Evolutionary conservation across 2,888 invertebrate genomes (phyloP), one percentile per base, ranked within the genome.

Genomic region (Boloria euphrosyne): DNA sequence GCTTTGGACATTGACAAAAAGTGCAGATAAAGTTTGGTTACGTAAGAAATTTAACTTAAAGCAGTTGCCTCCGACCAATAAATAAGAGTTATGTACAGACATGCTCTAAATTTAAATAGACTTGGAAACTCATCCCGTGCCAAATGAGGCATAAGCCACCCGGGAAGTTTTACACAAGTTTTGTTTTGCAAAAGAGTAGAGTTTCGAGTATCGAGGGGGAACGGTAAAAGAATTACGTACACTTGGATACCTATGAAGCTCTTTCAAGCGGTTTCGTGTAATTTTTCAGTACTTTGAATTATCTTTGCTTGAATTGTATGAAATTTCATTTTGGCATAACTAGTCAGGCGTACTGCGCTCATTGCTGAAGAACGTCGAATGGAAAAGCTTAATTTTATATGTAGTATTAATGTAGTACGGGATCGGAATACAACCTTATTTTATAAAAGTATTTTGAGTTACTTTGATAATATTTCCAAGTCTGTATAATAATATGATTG

Each of bases 81-180:
- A 68, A 68, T 66, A 68, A 69, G 64, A 64, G 58, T 58, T 69
- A 68, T 49, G 68, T 69, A 66, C 68, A 71, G 69, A 73, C 73
- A 72, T 72, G 71, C 71, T 71, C 74, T 76, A 77, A 77, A 79
- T 80, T 80, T 78, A 78, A 80, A 81, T 78, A 74, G 75, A 77
- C 75, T 77, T 74, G 65, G 71, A 67, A 80, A 78, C 75, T 77
- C 76, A 78, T 79, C 78, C 73, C 71, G 74, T 70, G 77, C 75
- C 77, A 80, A 80, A 81, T 80, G 81, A 80, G 80, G 76, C 80
- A 73, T 76, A 74, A 74, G 74, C 70, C 72, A 72, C 68, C 71
- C 67, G 69, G 71, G 74, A 78, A 83, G 75, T 80, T 80, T 70
- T 62, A 68, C 68, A 62, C 65, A 75, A 79, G 76, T 80, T 79